Evolutionary conservation across 2,888 invertebrate genomes (phyloP), one percentile per base, ranked within the genome.

Genomic region (Calliscelio sp.): DNA sequence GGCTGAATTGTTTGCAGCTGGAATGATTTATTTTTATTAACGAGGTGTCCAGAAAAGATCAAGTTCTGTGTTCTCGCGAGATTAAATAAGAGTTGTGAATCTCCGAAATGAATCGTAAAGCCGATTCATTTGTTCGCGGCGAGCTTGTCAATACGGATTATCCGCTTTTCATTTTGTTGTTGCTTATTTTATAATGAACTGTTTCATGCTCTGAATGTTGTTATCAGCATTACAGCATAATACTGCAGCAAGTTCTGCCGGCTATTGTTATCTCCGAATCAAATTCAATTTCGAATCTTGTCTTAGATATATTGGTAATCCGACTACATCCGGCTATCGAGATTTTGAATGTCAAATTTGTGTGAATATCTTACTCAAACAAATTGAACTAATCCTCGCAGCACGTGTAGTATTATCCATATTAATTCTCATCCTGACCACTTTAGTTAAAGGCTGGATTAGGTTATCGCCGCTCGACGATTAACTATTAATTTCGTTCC

Each of bases 261-360:
- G 51, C 57, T 70, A 80, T 80, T 77, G 68, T 79, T 73, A 68
- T 55, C 73, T 41, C 14, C 41, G 20, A 71, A 75, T 51, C 71
- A 46, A 71, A 84, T 80, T 84, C 77, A 84, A 81, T 84, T 84
- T 77, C 51, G 25, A 81, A 84, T 77, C 84, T 84, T 77, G 73
- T 71, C 71, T 77, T 66, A 77, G 73, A 81, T 77, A 68, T 81
- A 84, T 77, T 66, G 68, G 53, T 80, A 80, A 84, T 80, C 80
- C 65, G 41, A 24, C 41, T 77, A 80, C 46, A 79, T 80, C 46
- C 80, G 70, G 70, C 74, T 81, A 77, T 77, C 70, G 68, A 66
- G 66, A 80, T 73, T 71, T 46, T 18, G 53, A 84, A 75, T 84
- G 57, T 77, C 75, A 75, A 80, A 84, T 84, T 84, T 61, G 77